phyloP scores from a whole-genome alignment of 1,140 invertebrate species.

The Drosophila cardini region DNA sequence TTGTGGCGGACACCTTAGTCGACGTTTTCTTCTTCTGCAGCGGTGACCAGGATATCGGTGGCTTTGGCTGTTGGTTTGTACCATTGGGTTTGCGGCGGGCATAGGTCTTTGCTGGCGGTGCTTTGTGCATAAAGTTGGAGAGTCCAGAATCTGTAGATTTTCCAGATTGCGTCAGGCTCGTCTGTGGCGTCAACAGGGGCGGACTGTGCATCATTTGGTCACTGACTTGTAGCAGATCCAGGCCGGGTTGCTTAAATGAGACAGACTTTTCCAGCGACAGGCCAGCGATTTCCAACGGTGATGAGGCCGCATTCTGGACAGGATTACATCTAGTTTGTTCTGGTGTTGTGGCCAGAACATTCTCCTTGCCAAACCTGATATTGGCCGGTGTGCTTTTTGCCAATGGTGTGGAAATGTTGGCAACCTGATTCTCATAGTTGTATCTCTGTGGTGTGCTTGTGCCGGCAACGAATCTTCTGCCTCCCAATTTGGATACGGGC shows the following conservation, averaged over 20 bases:
- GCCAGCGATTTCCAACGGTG: not conserved
- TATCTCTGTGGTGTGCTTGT: not conserved
- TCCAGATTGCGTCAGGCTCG: not conserved
- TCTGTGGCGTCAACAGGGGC: not conserved
- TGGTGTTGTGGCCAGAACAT: conserved; percentile 41
- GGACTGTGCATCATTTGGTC: not conserved
- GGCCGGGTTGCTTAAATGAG: not conserved
- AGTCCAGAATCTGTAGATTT: conserved; percentile 7
- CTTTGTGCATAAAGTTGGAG: conserved; percentile 25
- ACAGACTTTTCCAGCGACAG: not conserved
- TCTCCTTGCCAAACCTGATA: conserved; percentile 42
- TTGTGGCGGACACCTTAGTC: conserved; percentile 44
- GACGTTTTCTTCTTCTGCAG: conserved; percentile 49
- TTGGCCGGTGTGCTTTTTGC: conserved; percentile 51
- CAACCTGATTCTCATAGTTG: not conserved
- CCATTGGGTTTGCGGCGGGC: conserved; percentile 34
- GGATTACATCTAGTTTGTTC: conserved; percentile 36
- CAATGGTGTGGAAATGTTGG: conserved; percentile 34
- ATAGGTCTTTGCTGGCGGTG: conserved; percentile 60
- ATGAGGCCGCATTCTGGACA: not conserved
- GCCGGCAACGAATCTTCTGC: conserved; percentile 2
- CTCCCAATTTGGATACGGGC: conserved; percentile 9
- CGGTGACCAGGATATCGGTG: conserved; percentile 49
- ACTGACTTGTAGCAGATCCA: not conserved
- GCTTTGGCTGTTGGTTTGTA: not conserved